Conservation (phyloP, 2,888 invertebrate genomes). For the Lapara coniferarum region DNA sequence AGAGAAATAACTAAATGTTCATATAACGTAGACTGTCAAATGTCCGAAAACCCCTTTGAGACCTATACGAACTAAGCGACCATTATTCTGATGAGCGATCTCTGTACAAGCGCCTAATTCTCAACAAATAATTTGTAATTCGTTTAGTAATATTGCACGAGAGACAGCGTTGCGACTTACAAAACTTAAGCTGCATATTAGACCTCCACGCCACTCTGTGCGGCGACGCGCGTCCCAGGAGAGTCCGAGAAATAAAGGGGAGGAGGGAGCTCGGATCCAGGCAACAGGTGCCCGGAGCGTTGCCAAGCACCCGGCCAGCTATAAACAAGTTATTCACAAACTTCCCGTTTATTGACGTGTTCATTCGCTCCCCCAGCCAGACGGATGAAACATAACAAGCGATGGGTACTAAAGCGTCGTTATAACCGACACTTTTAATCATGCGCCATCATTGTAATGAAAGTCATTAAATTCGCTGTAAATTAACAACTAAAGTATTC, state of each 20-base stretch:
- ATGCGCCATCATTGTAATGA: conserved; percentile 39
- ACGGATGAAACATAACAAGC: neutral
- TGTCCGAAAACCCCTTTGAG: neutral
- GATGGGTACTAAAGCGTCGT: neutral
- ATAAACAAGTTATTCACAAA: neutral
- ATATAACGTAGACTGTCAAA: neutral
- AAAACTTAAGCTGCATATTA: conserved; percentile 55
- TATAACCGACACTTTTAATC: neutral
- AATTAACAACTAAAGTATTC: conserved; percentile 43
- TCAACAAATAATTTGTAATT: conserved; percentile 27
- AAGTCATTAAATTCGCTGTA: conserved; percentile 42
- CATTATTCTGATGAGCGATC: neutral
- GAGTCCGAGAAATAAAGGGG: conserved; percentile 27
- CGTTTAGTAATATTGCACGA: conserved; percentile 26
- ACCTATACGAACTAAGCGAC: neutral
- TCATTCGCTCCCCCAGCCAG: neutral
- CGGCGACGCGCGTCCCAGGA: conserved; percentile 41
- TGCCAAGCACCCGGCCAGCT: conserved; percentile 42
- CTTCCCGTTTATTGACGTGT: conserved; percentile 1
- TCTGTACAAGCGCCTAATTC: conserved; percentile 1
- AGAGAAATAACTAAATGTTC: neutral
- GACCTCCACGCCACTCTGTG: conserved; percentile 41
- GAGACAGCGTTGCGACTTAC: conserved; percentile 45
- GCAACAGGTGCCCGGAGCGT: conserved; percentile 62
- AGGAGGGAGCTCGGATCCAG: conserved; percentile 34